A percentile compares a stretch with the other conserved stretches of the same genome.
Conservation (phyloP, 2,113 vertebrate species). For the Poecile atricapillus region DNA sequence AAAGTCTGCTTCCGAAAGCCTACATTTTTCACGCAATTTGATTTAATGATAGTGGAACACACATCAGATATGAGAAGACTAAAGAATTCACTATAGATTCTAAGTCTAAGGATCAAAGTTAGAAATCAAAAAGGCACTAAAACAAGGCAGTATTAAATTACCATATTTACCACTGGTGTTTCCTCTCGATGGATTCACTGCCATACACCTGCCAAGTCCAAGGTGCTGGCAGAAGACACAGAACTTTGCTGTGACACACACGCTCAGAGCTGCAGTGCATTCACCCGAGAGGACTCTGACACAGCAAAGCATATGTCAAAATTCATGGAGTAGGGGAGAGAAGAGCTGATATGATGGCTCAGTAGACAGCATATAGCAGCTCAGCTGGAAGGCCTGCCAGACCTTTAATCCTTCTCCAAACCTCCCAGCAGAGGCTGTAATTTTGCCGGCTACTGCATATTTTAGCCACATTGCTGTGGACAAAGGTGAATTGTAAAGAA, state of each 20-base stretch:
- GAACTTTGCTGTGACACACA: neutral
- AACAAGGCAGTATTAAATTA: neutral
- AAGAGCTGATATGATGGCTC: neutral
- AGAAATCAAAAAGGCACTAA: neutral
- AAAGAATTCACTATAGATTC: neutral
- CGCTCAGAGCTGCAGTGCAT: neutral
- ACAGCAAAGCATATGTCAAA: constrained; percentile 13
- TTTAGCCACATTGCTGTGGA: neutral
- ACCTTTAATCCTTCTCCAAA: constrained; percentile 14
- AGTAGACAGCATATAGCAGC: neutral
- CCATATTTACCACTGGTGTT: neutral
- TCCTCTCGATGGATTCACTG: neutral
- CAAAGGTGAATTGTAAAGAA: neutral
- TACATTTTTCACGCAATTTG: neutral
- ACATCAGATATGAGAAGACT: neutral
- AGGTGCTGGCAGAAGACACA: neutral
- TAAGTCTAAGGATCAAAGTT: neutral
- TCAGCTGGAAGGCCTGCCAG: neutral
- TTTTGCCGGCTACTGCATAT: neutral
- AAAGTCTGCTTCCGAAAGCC: neutral
- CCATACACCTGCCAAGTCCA: neutral
- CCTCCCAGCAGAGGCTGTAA: neutral
- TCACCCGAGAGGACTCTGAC: neutral
- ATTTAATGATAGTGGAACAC: neutral
- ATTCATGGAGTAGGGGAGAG: neutral